phyloP scores from a whole-genome alignment of 2,888 invertebrate genomes.

The Rhodophaea formosa region DNA sequence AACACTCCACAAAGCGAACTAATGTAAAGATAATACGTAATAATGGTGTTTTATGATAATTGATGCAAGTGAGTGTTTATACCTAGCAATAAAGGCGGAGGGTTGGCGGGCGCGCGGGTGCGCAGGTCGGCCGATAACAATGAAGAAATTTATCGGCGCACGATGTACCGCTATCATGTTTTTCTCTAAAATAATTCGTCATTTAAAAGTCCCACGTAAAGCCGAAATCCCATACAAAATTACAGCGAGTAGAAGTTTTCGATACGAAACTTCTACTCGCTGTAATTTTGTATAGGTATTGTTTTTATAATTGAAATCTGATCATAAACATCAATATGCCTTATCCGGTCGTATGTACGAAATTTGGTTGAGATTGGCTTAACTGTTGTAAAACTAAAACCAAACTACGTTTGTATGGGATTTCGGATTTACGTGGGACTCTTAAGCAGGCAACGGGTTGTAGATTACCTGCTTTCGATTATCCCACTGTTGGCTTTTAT shows the following conservation, averaged over 20 bases:
- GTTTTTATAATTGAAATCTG: no score
- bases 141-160: constrained; percentile 15
- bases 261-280: no score
- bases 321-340: no score
- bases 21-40: constrained; percentile 61
- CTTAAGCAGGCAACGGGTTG: constrained; percentile 15
- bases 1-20: constrained; percentile 38
- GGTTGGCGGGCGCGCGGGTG: constrained; percentile 15
- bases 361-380: no score
- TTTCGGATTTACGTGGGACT: no score
- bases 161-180: not conserved
- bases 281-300: no score
- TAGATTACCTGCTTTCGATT: not conserved
- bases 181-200: constrained; percentile 3
- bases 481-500: not conserved
- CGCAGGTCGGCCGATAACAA: constrained; percentile 14
- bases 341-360: no score
- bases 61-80: constrained; percentile 41
- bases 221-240: no score
- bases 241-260: no score
- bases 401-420: no score
- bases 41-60: constrained; percentile 56
- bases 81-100: constrained; percentile 16
- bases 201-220: no score
- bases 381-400: no score